Percentiles rank a stretch among this genome's conserved stretches.
Evolutionary conservation across 2,888 invertebrate species (phyloP).

Genomic region (Nycteola revayana): DNA sequence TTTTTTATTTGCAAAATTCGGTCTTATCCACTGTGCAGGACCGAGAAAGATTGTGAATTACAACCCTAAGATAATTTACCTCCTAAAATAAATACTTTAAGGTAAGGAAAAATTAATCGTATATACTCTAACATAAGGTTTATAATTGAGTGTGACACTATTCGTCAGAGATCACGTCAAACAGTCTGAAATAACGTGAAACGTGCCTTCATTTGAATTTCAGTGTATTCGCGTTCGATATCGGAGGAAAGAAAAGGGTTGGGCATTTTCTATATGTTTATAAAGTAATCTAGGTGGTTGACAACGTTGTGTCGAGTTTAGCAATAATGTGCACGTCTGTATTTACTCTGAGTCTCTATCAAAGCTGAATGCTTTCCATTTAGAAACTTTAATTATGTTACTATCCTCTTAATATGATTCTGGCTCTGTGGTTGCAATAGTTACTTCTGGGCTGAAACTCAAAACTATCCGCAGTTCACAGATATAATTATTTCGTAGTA

Average conservation of each 20-base stretch:
- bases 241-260: constrained; percentile 23
- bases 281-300: constrained; percentile 8
- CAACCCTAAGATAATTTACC: constrained; percentile 38
- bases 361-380: no score
- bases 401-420: no score
- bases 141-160: constrained; percentile 5
- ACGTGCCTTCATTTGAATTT: constrained; percentile 44
- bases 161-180: constrained; percentile 24
- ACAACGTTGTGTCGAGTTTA: no score
- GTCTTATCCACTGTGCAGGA: constrained; percentile 30
- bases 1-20: constrained; percentile 34
- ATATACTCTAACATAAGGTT: constrained; percentile 1
- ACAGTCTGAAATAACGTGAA: constrained; percentile 33
- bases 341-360: no score
- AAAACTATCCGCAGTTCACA: no score
- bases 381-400: no score
- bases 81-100: constrained; percentile 26
- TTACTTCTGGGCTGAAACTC: no score
- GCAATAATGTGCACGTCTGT: no score
- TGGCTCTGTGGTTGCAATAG: no score
- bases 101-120: constrained; percentile 17
- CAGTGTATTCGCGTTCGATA: constrained; percentile 32
- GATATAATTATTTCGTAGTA: no score
- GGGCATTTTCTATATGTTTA: constrained; percentile 12
- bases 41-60: constrained; percentile 41